Conservation (phyloP, 2,888 invertebrate genomes). For the Caenorhabditis zanzibari region DNA sequence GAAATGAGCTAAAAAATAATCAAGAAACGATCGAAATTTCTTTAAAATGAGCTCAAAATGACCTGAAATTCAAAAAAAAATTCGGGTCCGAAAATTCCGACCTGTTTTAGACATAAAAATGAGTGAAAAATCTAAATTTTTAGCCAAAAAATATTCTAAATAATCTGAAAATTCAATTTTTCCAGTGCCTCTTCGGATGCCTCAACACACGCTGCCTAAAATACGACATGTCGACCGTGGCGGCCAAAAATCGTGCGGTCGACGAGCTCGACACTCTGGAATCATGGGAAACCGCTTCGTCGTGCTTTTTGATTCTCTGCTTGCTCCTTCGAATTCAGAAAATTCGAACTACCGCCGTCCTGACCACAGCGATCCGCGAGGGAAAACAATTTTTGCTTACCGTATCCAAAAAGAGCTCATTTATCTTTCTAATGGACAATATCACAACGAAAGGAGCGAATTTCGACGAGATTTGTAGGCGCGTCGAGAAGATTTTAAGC, state of each 20-base stretch:
- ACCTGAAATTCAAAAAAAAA: too few species aligned
- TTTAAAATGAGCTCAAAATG: too few species aligned
- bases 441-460: slow-evolving; percentile 51
- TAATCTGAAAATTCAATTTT: too few species aligned
- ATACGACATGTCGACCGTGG: slow-evolving; percentile 39
- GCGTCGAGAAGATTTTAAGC: slow-evolving; percentile 58
- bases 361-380: slow-evolving; percentile 68
- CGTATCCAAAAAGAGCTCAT: slow-evolving; percentile 68
- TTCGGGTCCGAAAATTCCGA: too few species aligned
- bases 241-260: slow-evolving; percentile 21
- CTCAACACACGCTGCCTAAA: slow-evolving; percentile 44
- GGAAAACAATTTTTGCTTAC: slow-evolving; percentile 68
- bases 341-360: slow-evolving; percentile 61
- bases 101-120: too few species aligned
- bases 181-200: slow-evolving; percentile 52
- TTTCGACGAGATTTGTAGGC: slow-evolving; percentile 25
- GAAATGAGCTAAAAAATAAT: too few species aligned
- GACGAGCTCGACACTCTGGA: slow-evolving; percentile 50
- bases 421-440: slow-evolving; percentile 67
- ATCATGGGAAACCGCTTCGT: slow-evolving; percentile 65
- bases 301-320: slow-evolving; percentile 67
- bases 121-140: too few species aligned
- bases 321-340: slow-evolving; percentile 67
- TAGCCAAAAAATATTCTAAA: too few species aligned
- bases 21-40: too few species aligned